Evolutionary conservation across 2,888 invertebrate genomes (phyloP), one percentile per base, ranked within the genome.

Genomic region (Phorcus lineatus): DNA sequence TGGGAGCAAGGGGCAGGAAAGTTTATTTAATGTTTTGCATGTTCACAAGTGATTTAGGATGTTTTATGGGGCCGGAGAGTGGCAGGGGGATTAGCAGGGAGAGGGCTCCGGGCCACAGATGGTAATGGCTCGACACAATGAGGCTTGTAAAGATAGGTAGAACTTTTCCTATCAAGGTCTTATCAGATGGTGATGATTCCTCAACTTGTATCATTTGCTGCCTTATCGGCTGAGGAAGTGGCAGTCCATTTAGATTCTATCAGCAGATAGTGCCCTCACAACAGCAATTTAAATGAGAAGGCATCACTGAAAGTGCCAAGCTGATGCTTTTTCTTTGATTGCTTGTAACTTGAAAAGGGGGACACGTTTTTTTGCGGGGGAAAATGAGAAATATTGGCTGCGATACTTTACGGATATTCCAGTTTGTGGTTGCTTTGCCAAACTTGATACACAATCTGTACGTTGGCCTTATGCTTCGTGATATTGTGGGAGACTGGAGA

Each of bases 221-320:
- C 28, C 76, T 62, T 77, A 80, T 47, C 74, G 24, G 66, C 62
- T 24, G 28, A 54, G 52, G 74, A 54, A 31, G 76, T 81, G 81
- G 79, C 78, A 79, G 76, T 81, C 79, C 79, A 79, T 81, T 81
- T 81, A 81, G 81, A 81, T 81, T 28, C 74, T 74, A 79, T 54
- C 47, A 52, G 31, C n/a, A n/a, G 81, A 81, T 81, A 81, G 76
- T 22, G 40, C 67, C 55, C n/a, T 52, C 74, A 36, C 57, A 57
- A 70, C 70, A 70, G 31, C 70, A 36, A 70, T 70, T 70, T 70
- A 70, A 70, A 70, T 70, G 70, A 70, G 70, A 36, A 70, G 40
- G 70, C 19, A 70, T 70, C 36, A 36, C 70, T 40, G 28, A 9
- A 36, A 40, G 70, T 70, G 70, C 70, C 70, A 70, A 36, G 19